phyloP scores from a whole-genome alignment of 1,140 invertebrate genomes.

The Anastrepha ludens region DNA sequence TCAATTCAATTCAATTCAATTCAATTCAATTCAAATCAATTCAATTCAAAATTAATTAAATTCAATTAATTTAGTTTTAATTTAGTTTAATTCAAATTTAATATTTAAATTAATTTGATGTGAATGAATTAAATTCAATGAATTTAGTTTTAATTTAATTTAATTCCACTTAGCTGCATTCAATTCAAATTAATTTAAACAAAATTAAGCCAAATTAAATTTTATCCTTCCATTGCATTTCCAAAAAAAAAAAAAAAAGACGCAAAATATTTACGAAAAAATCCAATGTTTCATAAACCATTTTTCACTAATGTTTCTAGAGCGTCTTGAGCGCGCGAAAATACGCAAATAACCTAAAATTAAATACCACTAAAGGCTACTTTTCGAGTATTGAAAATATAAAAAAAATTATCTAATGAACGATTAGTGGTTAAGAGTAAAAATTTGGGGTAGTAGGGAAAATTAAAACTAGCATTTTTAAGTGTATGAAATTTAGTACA shows the following conservation, averaged over 20 bases:
- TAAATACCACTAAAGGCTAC: not conserved
- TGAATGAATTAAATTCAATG: no score
- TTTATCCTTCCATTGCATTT: no score
- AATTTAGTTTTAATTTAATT: no score
- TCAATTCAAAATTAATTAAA: not conserved
- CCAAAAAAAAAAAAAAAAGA: no score
- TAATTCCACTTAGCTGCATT: no score
- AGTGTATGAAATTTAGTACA: constrained; percentile 14
- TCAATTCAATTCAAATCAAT: not conserved
- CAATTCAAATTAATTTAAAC: no score
- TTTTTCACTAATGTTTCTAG: no score
- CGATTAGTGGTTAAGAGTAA: not conserved
- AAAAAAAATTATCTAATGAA: not conserved
- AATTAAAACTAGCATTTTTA: not conserved
- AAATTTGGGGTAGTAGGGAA: not conserved
- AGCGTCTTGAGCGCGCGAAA: not conserved
- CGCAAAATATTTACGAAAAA: no score
- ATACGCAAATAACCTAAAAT: not conserved
- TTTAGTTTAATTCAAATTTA: not conserved
- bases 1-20: not conserved
- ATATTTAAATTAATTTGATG: no score
- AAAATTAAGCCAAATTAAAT: no score
- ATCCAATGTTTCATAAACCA: no score
- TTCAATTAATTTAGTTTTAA: not conserved
- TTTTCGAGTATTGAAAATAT: not conserved